Evolutionary conservation across 2,797 vertebrate genomes (phyloP).

Genomic region (Telmatherina bonti): DNA sequence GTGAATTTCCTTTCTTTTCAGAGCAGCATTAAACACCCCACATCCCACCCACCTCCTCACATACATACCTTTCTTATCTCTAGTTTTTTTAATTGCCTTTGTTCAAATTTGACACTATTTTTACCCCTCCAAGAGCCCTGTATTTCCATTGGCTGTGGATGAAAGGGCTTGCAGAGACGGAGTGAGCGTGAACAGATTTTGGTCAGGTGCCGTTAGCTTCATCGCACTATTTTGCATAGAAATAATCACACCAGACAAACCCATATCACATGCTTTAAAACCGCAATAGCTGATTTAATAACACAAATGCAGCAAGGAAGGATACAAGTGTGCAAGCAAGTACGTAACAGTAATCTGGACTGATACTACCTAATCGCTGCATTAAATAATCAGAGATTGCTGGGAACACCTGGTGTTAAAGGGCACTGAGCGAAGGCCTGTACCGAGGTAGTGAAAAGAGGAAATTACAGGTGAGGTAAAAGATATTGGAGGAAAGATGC

Average conservation of each 20-base stretch:
- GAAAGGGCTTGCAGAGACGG: constrained; percentile 40
- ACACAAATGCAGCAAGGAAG: constrained; percentile 43
- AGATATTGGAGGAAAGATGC: constrained; percentile 28
- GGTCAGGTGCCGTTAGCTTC: constrained; percentile 53
- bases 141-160: constrained; percentile 50
- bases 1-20: constrained; percentile 70
- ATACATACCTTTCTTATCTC: constrained; percentile 42
- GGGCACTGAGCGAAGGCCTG: constrained; percentile 29
- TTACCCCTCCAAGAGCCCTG: constrained; percentile 60
- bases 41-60: constrained; percentile 11
- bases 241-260: constrained; percentile 26
- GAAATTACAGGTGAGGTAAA: constrained; percentile 37
- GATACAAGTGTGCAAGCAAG: constrained; percentile 18
- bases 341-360: constrained; percentile 41
- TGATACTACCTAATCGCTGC: constrained; percentile 24
- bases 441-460: constrained; percentile 13
- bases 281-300: constrained; percentile 47
- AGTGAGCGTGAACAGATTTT: constrained; percentile 31
- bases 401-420: not conserved
- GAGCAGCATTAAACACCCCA: constrained; percentile 36
- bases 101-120: constrained; percentile 75
- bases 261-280: constrained; percentile 27
- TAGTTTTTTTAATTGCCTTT: constrained; percentile 68
- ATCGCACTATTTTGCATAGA: constrained; percentile 19
- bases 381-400: constrained; percentile 28